Evolutionary conservation across 2,888 invertebrate genomes (phyloP).

Genomic region (Pocota personata): DNA sequence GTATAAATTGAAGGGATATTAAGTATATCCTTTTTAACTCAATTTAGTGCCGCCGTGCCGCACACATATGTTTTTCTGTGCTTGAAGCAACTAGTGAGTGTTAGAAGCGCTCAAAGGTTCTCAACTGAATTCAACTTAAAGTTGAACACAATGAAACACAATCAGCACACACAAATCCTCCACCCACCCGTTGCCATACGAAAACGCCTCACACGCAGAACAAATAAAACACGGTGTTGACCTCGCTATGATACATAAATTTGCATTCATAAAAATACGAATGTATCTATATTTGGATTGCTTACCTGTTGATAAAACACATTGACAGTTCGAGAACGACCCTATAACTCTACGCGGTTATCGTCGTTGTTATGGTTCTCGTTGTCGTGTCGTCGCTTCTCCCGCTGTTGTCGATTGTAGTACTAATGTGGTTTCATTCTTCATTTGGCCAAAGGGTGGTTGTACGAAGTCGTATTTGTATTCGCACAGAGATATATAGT

Average conservation of each 20-base stretch:
- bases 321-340: conserved; percentile 15
- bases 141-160: background rate
- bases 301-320: conserved; percentile 49
- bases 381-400: background rate
- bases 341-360: background rate
- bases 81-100: background rate
- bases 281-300: conserved; percentile 16
- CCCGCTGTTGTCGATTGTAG: background rate
- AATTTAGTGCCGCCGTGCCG: background rate
- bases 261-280: conserved; percentile 36
- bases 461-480: too few relatives aligned
- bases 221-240: background rate
- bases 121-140: background rate
- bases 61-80: too few relatives aligned
- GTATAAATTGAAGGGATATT: conserved; percentile 1
- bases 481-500: background rate
- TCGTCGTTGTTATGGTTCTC: background rate
- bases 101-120: background rate
- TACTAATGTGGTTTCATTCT: background rate
- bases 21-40: conserved; percentile 14
- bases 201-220: background rate
- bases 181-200: background rate
- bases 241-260: conserved; percentile 57
- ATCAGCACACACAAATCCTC: background rate
- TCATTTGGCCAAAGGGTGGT: background rate